These are phyloP conservation scores for Leptodirus hochenwartii DNA, from an alignment of 2,888 invertebrate species.

Conservation along the genomic window DNA sequence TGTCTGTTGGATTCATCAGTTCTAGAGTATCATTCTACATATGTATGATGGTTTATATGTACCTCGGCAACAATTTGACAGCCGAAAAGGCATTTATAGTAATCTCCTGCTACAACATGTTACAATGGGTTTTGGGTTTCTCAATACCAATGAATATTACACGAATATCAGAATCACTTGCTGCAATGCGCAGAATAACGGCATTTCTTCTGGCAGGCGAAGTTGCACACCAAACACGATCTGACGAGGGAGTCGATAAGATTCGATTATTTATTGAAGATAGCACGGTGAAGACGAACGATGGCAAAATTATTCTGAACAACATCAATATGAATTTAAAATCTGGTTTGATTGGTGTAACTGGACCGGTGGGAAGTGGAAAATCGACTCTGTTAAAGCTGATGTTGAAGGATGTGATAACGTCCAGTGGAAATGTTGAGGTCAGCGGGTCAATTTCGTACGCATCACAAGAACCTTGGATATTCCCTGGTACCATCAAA, in stretches of 20 bases:
- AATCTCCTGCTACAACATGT: constrained; percentile 74
- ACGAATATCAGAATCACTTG: constrained; percentile 42
- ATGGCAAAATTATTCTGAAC: constrained; percentile 21
- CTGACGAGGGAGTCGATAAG: too few species aligned
- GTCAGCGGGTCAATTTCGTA: constrained; percentile 29
- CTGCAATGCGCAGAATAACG: constrained; percentile 29
- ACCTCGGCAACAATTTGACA: constrained; percentile 49
- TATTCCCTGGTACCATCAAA: constrained; percentile 37
- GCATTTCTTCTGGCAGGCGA: constrained; percentile 8
- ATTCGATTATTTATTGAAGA: too few species aligned
- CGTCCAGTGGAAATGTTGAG: constrained; percentile 22
- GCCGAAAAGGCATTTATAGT: constrained; percentile 76
- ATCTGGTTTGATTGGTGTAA: constrained; percentile 31
- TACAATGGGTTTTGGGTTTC: constrained; percentile 70
- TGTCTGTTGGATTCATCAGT: constrained; percentile 19
- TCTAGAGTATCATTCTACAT: constrained; percentile 21
- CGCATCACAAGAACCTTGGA: constrained; percentile 43
- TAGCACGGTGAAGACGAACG: not conserved
- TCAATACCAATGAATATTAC: constrained; percentile 75
- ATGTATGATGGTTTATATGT: constrained; percentile 14
- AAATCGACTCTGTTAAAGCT: constrained; percentile 31
- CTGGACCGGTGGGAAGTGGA: constrained; percentile 47
- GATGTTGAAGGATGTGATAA: constrained; percentile 24
- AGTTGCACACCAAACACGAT: constrained; percentile 1
- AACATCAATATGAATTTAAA: constrained; percentile 26